phyloP scores from a whole-genome alignment of 2,113 vertebrate genomes.

The Aphelocoma coerulescens region DNA sequence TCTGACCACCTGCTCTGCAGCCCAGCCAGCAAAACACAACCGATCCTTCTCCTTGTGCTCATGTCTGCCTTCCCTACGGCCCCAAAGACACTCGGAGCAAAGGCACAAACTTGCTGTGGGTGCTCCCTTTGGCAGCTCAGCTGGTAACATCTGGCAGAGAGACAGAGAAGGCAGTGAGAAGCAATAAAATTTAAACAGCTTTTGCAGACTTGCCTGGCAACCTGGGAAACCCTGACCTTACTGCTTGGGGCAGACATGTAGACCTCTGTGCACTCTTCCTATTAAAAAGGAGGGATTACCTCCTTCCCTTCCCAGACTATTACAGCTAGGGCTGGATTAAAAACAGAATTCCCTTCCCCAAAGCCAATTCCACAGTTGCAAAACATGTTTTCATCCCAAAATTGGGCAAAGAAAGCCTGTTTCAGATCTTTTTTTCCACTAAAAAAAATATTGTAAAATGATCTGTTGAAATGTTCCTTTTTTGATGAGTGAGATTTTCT shows the following conservation, averaged over 20 bases:
- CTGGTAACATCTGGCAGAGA: neutral
- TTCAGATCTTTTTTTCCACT: neutral
- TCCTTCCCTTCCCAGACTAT: neutral
- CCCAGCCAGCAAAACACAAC: fast-evolving
- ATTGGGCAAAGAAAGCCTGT: neutral
- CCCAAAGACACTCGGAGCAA: fast-evolving
- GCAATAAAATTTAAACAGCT: neutral
- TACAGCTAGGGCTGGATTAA: neutral
- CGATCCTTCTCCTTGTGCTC: neutral
- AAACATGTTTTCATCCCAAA: conserved; percentile 46
- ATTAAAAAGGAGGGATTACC: neutral
- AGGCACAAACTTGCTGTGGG: fast-evolving
- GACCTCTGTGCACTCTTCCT: neutral
- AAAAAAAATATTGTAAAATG: neutral
- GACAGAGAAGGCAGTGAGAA: neutral
- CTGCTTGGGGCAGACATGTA: neutral
- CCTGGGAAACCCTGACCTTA: neutral
- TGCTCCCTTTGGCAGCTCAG: neutral
- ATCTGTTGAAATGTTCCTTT: neutral
- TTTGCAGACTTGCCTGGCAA: neutral
- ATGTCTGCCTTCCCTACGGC: neutral
- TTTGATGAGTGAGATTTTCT: neutral
- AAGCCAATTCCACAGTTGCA: neutral
- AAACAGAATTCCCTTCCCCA: neutral
- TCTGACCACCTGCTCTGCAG: neutral